A percentile compares a stretch with the other conserved stretches of the same genome.
These are phyloP conservation scores for Galerucella calmariensis DNA, from an alignment of 2,888 invertebrate species.

Conservation along the genomic window DNA sequence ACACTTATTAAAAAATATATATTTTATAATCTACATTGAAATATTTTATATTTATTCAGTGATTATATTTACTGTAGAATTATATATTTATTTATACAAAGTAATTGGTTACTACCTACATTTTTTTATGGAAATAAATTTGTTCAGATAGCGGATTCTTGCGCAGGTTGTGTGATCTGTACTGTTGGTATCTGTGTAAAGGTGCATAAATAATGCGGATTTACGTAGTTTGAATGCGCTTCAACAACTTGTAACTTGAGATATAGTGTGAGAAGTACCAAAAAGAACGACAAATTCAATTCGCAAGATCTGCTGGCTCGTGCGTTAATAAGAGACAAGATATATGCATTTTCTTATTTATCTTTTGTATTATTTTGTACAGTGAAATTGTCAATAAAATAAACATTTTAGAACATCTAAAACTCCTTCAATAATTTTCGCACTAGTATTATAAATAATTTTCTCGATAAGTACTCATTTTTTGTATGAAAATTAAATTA, in stretches of 20 bases:
- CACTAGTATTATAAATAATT: constrained; percentile 50
- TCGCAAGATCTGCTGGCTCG: no score
- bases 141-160: neutral
- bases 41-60: neutral
- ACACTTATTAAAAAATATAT: no score
- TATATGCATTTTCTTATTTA: no score
- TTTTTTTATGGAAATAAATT: neutral
- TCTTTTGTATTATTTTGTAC: neutral
- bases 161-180: no score
- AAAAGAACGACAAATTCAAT: no score
- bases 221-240: no score
- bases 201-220: no score
- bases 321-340: no score
- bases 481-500: constrained; percentile 50
- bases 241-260: no score
- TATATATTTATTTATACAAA: neutral
- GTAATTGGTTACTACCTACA: neutral
- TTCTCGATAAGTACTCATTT: constrained; percentile 46
- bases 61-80: neutral
- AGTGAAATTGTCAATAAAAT: constrained; percentile 30
- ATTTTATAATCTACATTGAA: no score
- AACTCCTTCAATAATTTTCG: constrained; percentile 9
- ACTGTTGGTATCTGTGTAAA: no score
- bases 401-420: constrained; percentile 10
- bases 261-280: no score